phyloP scores from a whole-genome alignment of 2,797 vertebrate species.

The Hydrophis major region DNA sequence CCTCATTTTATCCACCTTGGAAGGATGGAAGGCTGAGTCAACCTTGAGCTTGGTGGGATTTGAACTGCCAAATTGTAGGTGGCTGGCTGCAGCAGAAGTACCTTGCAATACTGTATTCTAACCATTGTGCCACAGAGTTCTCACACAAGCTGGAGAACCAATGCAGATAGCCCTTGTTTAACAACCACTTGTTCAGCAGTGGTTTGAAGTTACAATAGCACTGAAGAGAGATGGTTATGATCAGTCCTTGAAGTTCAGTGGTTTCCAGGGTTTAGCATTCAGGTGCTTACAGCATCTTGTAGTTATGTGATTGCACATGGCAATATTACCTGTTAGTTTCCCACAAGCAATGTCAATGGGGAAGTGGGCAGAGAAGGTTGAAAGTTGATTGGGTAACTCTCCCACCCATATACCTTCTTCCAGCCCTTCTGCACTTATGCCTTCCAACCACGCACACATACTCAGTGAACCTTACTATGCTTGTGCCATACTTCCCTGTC shows the following conservation, averaged over 20 bases:
- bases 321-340: not conserved
- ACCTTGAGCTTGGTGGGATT: too few species aligned
- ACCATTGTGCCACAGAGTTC: too few species aligned
- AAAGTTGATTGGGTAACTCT: not conserved
- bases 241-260: not conserved
- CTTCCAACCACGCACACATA: not conserved
- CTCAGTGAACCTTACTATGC: not conserved
- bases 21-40: too few species aligned
- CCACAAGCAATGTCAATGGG: not conserved
- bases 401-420: not conserved
- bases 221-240: not conserved
- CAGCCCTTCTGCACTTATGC: not conserved
- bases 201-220: not conserved
- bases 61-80: too few species aligned
- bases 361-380: not conserved
- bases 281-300: not conserved
- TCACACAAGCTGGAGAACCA: not conserved
- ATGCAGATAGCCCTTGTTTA: not conserved
- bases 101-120: too few species aligned
- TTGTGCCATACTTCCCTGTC: not conserved
- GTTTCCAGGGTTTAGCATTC: not conserved
- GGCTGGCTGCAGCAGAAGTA: too few species aligned
- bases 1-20: too few species aligned
- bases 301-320: not conserved
- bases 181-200: not conserved